Conservation (phyloP, 2,113 vertebrate genomes). For the Pangasianodon hypophthalmus region DNA sequence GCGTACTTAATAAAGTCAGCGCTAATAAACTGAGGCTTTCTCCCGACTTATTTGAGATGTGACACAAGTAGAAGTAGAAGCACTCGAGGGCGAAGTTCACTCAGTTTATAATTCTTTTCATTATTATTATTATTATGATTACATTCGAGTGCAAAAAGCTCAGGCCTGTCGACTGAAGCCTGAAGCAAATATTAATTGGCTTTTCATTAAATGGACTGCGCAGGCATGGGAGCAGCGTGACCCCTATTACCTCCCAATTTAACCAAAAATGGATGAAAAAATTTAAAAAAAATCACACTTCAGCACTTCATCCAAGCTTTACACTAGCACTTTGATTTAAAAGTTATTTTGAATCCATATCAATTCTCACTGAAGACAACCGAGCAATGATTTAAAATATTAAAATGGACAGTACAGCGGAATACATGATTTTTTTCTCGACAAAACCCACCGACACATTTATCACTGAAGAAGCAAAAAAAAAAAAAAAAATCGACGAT, state of each 20-base stretch:
- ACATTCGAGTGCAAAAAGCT: neutral
- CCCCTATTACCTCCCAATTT: slow-evolving; percentile 27
- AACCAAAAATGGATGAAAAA: slow-evolving; percentile 8
- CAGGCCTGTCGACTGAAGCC: slow-evolving; percentile 18
- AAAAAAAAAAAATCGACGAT: neutral
- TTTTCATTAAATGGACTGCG: slow-evolving; percentile 30
- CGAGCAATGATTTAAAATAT: neutral
- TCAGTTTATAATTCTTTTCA: slow-evolving; percentile 4
- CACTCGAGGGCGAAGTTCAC: neutral
- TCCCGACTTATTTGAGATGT: neutral
- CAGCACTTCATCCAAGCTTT: slow-evolving; percentile 1
- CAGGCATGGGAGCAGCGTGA: neutral
- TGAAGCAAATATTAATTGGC: slow-evolving; percentile 33
- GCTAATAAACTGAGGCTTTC: neutral
- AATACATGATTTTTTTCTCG: neutral
- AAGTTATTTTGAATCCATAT: neutral
- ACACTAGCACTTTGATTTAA: neutral
- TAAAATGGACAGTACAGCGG: neutral
- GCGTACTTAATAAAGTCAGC: neutral
- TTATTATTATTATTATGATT: neutral
- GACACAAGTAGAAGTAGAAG: neutral
- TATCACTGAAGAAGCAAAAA: neutral
- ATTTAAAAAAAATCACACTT: neutral
- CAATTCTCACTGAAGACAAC: neutral
- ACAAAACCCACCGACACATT: neutral